These are phyloP conservation scores for Eupeodes luniger DNA, from an alignment of 2,888 invertebrate species.

Conservation along the genomic window DNA sequence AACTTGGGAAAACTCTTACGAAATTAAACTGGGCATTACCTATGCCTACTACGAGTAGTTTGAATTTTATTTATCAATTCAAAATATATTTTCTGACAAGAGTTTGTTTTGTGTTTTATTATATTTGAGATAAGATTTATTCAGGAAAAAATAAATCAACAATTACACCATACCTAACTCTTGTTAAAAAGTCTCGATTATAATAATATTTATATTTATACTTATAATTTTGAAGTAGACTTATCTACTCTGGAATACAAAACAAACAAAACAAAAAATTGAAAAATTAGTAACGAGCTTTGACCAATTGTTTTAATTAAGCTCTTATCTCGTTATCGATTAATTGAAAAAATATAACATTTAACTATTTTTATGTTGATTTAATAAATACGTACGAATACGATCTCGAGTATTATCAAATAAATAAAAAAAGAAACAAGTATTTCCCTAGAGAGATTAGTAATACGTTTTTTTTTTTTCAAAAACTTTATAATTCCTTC, in stretches of 20 bases:
- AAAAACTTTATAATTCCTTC: not conserved
- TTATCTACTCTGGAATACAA: not conserved
- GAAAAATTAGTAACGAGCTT: constrained; percentile 5
- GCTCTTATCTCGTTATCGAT: constrained; percentile 3
- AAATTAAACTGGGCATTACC: constrained; percentile 10
- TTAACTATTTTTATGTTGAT: constrained; percentile 20
- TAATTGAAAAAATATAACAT: constrained; percentile 29
- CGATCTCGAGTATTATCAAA: not conserved
- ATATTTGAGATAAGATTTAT: constrained; percentile 15
- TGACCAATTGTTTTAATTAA: constrained; percentile 9
- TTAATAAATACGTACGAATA: not conserved
- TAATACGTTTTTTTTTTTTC: not conserved
- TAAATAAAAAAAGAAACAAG: too few species aligned
- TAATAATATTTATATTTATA: not conserved
- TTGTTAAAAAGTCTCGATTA: constrained; percentile 1
- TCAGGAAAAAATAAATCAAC: not conserved
- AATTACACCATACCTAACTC: not conserved
- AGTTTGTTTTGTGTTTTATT: constrained; percentile 19
- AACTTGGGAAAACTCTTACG: constrained; percentile 8
- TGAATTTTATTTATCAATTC: constrained; percentile 1
- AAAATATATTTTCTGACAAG: constrained; percentile 4
- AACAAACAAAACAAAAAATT: not conserved
- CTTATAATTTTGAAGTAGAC: constrained; percentile 12
- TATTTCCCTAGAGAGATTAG: not conserved
- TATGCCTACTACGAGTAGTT: not conserved